Evolutionary conservation across 2,797 vertebrate species (phyloP).

Genomic region (Tokudaia muenninki): DNA sequence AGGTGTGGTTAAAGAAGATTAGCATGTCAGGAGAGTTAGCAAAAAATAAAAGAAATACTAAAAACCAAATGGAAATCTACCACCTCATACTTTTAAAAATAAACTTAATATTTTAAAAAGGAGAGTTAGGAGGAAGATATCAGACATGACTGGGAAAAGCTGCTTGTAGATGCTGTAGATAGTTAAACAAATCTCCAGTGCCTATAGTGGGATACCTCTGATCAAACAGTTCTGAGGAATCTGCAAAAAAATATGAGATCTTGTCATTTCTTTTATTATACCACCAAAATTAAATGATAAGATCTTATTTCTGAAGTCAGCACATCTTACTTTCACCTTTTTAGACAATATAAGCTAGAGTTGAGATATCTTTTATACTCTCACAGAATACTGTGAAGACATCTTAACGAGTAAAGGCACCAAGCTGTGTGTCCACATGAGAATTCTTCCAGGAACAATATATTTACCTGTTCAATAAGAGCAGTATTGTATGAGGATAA

Average conservation of each 20-base stretch:
- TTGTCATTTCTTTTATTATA: neutral
- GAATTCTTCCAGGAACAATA: no score
- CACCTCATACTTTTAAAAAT: neutral
- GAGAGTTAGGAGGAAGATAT: neutral
- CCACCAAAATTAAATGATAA: neutral
- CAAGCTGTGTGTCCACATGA: neutral
- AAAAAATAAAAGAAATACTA: neutral
- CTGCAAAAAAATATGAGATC: no score
- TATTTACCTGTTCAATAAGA: neutral
- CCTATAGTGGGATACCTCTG: neutral
- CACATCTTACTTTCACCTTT: neutral
- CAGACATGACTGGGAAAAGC: neutral
- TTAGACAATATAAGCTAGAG: neutral
- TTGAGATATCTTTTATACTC: neutral
- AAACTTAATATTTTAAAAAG: neutral
- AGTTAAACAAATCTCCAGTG: neutral
- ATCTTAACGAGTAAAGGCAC: neutral
- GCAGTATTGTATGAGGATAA: neutral
- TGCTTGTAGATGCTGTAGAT: neutral
- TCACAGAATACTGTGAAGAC: neutral
- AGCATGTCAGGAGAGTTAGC: accelerated
- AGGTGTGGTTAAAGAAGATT: neutral
- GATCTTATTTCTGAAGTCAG: neutral
- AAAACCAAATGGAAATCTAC: neutral
- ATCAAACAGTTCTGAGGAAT: neutral